phyloP scores from a whole-genome alignment of 1,140 invertebrate genomes.

The Aethina tumida region DNA sequence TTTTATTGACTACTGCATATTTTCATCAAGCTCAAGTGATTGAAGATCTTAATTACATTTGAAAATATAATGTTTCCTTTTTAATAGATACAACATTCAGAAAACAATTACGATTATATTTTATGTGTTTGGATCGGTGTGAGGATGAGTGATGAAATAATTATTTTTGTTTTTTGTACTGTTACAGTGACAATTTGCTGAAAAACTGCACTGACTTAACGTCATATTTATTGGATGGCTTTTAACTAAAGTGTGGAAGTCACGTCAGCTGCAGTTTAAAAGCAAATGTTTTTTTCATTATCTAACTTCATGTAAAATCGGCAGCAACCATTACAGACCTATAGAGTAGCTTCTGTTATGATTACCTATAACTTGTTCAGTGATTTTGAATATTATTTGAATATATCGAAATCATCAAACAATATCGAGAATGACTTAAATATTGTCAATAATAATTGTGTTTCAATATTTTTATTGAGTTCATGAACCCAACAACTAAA shows the following conservation, averaged over 20 bases:
- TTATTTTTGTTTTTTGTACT: slow-evolving; percentile 13
- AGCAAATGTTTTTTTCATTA: slow-evolving; percentile 9
- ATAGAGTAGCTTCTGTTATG: slow-evolving; percentile 5
- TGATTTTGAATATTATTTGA: too few species aligned
- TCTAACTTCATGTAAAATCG: slow-evolving; percentile 7
- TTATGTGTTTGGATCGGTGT: slow-evolving; percentile 4
- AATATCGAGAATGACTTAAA: too few species aligned
- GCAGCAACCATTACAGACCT: slow-evolving; percentile 2
- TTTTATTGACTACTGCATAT: slow-evolving; percentile 1
- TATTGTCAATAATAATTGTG: slow-evolving; percentile 1
- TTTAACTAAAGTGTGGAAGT: not conserved
- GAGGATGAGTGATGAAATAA: slow-evolving; percentile 3
- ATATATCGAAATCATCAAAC: too few species aligned
- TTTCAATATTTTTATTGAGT: not conserved
- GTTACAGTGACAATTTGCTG: slow-evolving; percentile 8
- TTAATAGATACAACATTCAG: not conserved
- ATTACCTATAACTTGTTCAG: not conserved
- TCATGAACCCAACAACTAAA: not conserved
- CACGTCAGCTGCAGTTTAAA: slow-evolving; percentile 6
- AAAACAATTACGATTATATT: slow-evolving; percentile 3
- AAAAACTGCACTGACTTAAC: too few species aligned
- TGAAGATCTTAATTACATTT: not conserved
- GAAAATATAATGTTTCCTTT: slow-evolving; percentile 1
- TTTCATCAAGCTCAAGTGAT: not conserved
- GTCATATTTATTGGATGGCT: too few species aligned